Conservation (phyloP, 2,888 invertebrate genomes). For the Clepsis dumicolana region DNA sequence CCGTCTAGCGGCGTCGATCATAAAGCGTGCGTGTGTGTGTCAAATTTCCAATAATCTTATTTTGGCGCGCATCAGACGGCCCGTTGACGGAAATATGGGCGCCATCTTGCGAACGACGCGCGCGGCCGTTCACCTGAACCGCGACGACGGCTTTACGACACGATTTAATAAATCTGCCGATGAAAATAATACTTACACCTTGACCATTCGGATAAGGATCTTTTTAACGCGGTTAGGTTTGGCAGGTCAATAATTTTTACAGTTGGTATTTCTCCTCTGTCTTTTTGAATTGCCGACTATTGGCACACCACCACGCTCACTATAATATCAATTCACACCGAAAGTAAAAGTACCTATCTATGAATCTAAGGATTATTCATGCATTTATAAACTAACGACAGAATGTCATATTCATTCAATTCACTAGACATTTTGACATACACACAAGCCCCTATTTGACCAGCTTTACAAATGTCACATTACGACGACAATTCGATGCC, state of each 20-base stretch:
- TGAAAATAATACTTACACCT: slow-evolving; percentile 80
- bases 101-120: slow-evolving; percentile 77
- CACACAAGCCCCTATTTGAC: too few relatives aligned
- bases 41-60: slow-evolving; percentile 85
- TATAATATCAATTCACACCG: too few relatives aligned
- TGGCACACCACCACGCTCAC: too few relatives aligned
- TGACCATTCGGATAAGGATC: slow-evolving; percentile 60
- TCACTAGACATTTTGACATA: too few relatives aligned
- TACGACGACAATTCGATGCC: too few relatives aligned
- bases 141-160: slow-evolving; percentile 79
- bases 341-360: too few relatives aligned
- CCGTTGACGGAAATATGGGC: slow-evolving; percentile 81
- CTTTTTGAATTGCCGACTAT: too few relatives aligned
- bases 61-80: slow-evolving; percentile 84
- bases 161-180: slow-evolving; percentile 67
- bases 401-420: too few relatives aligned
- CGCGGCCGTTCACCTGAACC: slow-evolving; percentile 82
- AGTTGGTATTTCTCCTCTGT: background rate
- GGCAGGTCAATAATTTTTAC: background rate
- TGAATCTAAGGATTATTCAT: too few relatives aligned
- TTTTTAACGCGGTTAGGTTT: background rate
- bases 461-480: too few relatives aligned
- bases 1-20: slow-evolving; percentile 69
- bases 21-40: slow-evolving; percentile 77
- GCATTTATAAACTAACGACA: too few relatives aligned